Percentiles rank a stretch among this genome's conserved stretches.
These are phyloP conservation scores for Cetonia aurata DNA, from an alignment of 2,888 invertebrate species.

Conservation along the genomic window DNA sequence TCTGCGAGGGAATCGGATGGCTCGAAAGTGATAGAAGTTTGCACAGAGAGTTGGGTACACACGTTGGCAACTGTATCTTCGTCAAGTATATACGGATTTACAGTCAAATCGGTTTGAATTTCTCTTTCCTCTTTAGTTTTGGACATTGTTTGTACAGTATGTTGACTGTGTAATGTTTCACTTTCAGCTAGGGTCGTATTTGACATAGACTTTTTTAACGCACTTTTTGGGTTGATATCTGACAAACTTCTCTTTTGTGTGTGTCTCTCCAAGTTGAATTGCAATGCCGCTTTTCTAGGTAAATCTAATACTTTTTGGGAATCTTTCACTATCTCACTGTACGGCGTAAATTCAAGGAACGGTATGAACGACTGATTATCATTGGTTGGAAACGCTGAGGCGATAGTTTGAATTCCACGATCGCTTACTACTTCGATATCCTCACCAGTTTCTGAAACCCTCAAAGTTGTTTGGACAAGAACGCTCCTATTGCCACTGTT, in stretches of 20 bases:
- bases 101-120: conserved; percentile 54
- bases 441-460: conserved; percentile 37
- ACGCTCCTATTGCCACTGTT: conserved; percentile 26
- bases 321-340: conserved; percentile 48
- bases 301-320: conserved; percentile 49
- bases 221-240: conserved; percentile 24
- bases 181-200: not conserved
- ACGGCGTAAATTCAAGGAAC: conserved; percentile 49
- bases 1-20: conserved; percentile 50
- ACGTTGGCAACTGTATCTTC: conserved; percentile 54
- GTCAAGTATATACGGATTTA: conserved; percentile 54
- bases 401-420: conserved; percentile 50
- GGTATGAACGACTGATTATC: conserved; percentile 43
- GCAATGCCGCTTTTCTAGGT: conserved; percentile 48
- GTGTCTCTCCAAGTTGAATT: conserved; percentile 35
- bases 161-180: not conserved
- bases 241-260: not conserved
- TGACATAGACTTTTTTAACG: conserved; percentile 36
- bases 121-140: conserved; percentile 41
- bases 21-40: conserved; percentile 53
- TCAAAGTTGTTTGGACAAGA: conserved; percentile 42
- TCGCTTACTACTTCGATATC: conserved; percentile 44
- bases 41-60: conserved; percentile 48
- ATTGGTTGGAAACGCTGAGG: conserved; percentile 41
- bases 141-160: conserved; percentile 11